Base-by-base conservation (phyloP, 2,797 vertebrate genomes). In the Tamandua tetradactyla region DNA sequence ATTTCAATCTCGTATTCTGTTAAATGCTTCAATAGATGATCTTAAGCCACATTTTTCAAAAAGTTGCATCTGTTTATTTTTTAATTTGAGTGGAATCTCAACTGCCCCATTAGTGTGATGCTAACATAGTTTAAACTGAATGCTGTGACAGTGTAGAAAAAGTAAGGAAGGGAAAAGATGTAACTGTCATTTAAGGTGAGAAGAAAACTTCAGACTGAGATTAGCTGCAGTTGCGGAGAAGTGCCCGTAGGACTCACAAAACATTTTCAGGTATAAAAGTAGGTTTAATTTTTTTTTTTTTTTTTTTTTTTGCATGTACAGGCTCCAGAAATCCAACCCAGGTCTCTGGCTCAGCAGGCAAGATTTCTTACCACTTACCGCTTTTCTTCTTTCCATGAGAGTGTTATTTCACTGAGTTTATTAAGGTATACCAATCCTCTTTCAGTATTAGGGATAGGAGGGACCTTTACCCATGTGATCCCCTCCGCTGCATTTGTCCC, bases 91-190 rank as follows among this genome's bases (percentile, higher is more conserved):
- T 87, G 68, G 44, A 80, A 80, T 74, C 37, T 76, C 42, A 37
- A 10, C 55, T 52, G 30, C 72, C 62, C 78, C 44, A 62, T 62
- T n/a, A 62, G 6, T 59, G 25, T 87, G 57, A 42, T 89, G 62
- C 17, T 55, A 66, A 94, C 72, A 91, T 76, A 74, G 81, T 91
- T 95, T 69, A 74, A 86, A 25, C 57, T 75, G 22, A 59, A 75
- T 69, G 72, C 14, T 78, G 23, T 86, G 74, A 86, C 80, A 12
- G 18, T 4, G 20, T 68, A 88, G 69, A 83, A 87, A 94, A 92
- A 37, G 9, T 57, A 92, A 88, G 9, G 30, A 37, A 69, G 32
- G 69, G n/a, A 87, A n/a, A 86, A 93, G 78, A 37, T 79, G 66
- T 85, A 22, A 78, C n/a, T 86, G 27, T 62, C 57, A 52, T 80